phyloP scores from a whole-genome alignment of 1,140 invertebrate genomes.

The Phymorhynchus buccinoides region DNA sequence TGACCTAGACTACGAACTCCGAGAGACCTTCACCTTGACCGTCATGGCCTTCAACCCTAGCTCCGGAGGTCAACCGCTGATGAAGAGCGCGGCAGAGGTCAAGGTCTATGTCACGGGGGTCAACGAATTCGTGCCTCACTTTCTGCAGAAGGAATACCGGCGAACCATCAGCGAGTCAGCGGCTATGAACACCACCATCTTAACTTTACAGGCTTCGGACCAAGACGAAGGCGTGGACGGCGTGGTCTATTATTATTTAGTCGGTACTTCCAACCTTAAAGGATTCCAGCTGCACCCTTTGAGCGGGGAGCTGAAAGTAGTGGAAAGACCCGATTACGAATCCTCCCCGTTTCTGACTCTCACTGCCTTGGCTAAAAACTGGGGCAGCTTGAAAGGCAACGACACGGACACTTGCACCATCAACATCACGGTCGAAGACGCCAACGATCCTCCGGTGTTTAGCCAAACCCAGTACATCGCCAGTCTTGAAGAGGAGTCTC shows the following conservation, averaged over 20 bases:
- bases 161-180: constrained; percentile 95
- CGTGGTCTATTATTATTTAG: constrained; percentile 90
- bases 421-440: constrained; percentile 93
- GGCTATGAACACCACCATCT: constrained; percentile 87
- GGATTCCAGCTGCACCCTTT: constrained; percentile 90
- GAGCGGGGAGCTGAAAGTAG: constrained; percentile 84
- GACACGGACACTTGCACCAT: constrained; percentile 96
- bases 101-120: constrained; percentile 87
- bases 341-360: constrained; percentile 91
- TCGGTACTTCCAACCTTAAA: constrained; percentile 92
- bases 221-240: constrained; percentile 93
- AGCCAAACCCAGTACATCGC: constrained; percentile 83
- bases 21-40: constrained; percentile 83
- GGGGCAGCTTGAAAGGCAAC: constrained; percentile 91
- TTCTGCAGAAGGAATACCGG: constrained; percentile 91
- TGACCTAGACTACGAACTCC: constrained; percentile 92
- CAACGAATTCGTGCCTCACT: constrained; percentile 94
- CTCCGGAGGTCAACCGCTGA: constrained; percentile 80
- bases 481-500: constrained; percentile 82
- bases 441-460: constrained; percentile 96
- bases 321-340: constrained; percentile 86
- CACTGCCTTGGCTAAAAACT: constrained; percentile 95
- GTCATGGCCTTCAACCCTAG: constrained; percentile 88
- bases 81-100: constrained; percentile 77
- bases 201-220: constrained; percentile 91